Conservation (phyloP, 2,797 vertebrate genomes). For the Melanotaenia maccullochi region DNA sequence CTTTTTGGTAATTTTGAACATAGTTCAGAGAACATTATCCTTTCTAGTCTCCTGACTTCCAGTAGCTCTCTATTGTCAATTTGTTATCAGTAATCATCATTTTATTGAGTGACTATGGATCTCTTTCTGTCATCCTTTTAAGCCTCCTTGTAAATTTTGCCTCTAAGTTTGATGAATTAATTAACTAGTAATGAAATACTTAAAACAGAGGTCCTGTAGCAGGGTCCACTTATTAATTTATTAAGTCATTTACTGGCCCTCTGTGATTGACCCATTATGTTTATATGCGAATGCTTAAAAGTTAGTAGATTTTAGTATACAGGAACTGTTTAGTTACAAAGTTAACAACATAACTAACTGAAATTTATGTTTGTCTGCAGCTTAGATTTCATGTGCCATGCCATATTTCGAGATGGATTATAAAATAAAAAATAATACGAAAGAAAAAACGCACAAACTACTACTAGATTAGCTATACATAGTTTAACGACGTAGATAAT, state of each 20-base stretch:
- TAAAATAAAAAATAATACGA: not conserved
- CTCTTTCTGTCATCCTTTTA: not conserved
- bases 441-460: not conserved
- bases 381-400: not conserved
- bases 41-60: too few relatives aligned
- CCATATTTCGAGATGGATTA: not conserved
- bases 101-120: not conserved
- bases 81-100: not conserved
- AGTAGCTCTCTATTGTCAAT: not conserved
- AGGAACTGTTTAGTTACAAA: not conserved
- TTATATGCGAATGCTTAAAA: not conserved
- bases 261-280: not conserved
- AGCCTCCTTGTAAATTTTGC: not conserved
- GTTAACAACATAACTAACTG: not conserved
- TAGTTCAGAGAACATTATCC: too few relatives aligned
- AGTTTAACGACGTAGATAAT: not conserved
- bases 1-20: not conserved
- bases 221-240: too few relatives aligned
- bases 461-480: not conserved
- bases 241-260: too few relatives aligned
- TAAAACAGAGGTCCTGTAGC: too few relatives aligned
- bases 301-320: not conserved
- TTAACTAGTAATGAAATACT: too few relatives aligned
- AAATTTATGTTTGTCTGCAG: not conserved
- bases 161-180: too few relatives aligned